These are phyloP conservation scores for Galaxias olidus DNA, from an alignment of 2,797 vertebrate species.

Conservation along the genomic window DNA sequence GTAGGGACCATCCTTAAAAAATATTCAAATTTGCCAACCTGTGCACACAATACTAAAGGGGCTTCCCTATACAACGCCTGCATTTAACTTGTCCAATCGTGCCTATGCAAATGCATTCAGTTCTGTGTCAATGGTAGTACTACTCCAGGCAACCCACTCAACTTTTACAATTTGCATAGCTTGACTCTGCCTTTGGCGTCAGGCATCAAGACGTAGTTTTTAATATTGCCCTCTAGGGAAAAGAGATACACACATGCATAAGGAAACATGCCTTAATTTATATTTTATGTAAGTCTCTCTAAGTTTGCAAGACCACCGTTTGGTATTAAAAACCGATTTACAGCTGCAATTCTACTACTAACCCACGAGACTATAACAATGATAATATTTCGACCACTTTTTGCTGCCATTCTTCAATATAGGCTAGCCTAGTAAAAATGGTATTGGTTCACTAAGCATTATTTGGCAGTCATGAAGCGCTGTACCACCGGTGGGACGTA, in stretches of 20 bases:
- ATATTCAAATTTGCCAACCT: conserved; percentile 72
- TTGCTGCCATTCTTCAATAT: too few species aligned
- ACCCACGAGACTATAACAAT: too few species aligned
- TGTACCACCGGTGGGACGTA: conserved; percentile 42
- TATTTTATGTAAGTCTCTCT: too few species aligned
- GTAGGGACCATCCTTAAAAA: conserved; percentile 62
- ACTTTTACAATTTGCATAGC: conserved; percentile 64
- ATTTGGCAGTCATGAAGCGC: too few species aligned
- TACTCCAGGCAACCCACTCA: conserved; percentile 52
- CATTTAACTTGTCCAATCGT: conserved; percentile 69
- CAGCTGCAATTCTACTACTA: too few species aligned
- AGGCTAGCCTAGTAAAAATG: too few species aligned
- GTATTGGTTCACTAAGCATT: too few species aligned
- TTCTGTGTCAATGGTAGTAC: conserved; percentile 57
- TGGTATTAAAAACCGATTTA: too few species aligned
- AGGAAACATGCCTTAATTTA: background rate
- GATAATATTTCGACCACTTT: too few species aligned
- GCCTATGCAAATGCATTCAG: conserved; percentile 69
- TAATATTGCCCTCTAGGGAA: conserved; percentile 62
- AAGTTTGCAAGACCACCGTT: too few species aligned
- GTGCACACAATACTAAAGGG: conserved; percentile 72
- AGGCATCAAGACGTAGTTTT: conserved; percentile 65
- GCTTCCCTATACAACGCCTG: conserved; percentile 57
- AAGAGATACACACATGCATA: conserved; percentile 5
- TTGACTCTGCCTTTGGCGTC: conserved; percentile 64